phyloP scores from a whole-genome alignment of 2,797 vertebrate species.

The Champsocephalus gunnari region DNA sequence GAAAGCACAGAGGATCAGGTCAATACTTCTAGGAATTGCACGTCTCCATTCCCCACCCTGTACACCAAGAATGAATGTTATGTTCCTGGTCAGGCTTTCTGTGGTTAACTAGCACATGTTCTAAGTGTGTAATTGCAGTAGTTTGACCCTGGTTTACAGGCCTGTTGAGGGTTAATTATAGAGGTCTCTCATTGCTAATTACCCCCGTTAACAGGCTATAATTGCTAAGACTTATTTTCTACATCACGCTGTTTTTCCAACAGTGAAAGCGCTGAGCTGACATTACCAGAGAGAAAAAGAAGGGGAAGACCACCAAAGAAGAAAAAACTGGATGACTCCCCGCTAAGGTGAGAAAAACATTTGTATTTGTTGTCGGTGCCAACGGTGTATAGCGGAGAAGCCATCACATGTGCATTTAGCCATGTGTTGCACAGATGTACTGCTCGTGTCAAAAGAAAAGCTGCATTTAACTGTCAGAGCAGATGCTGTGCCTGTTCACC shows the following conservation, averaged over 20 bases:
- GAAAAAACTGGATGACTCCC: conserved; percentile 88
- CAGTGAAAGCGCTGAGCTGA: conserved; percentile 72
- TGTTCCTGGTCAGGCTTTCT: conserved; percentile 4
- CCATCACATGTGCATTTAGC: not conserved
- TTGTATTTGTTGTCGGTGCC: conserved; percentile 6
- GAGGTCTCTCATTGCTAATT: conserved; percentile 24
- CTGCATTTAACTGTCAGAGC: not conserved
- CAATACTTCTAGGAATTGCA: conserved; percentile 8
- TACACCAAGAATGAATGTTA: not conserved
- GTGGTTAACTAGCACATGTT: not conserved
- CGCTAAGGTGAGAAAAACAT: conserved; percentile 79
- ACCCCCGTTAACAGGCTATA: conserved; percentile 19
- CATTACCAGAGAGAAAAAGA: conserved; percentile 85
- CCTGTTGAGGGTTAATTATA: conserved; percentile 35
- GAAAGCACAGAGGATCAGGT: conserved; percentile 82
- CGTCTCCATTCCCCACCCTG: not conserved
- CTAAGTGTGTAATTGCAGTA: conserved; percentile 11
- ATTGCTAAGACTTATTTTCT: conserved; percentile 21
- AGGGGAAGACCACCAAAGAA: conserved; percentile 95
- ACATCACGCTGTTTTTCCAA: conserved; percentile 9
- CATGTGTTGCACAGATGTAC: conserved; percentile 34
- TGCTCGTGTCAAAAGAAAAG: conserved; percentile 10
- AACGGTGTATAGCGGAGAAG: not conserved
- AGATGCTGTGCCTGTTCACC: conserved; percentile 1
- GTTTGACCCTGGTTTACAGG: conserved; percentile 38